Base-by-base conservation (phyloP, 2,888 invertebrate genomes). In the Sphaerophoria rueppellii region DNA sequence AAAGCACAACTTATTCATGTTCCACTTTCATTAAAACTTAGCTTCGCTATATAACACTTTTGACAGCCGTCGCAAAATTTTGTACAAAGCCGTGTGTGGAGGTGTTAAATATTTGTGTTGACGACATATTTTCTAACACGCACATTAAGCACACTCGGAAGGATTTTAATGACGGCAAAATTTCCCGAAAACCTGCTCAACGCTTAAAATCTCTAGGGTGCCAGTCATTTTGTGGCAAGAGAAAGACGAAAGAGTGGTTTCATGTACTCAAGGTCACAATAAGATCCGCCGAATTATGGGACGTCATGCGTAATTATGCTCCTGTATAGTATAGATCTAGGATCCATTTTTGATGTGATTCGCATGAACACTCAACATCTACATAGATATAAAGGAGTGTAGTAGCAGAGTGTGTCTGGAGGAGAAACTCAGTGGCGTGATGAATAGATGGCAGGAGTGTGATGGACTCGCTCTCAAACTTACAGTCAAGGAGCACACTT, bases 101-200 rank as follows among this genome's bases (percentile, higher is more conserved):
- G 80, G 80, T 75, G 80, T 80, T 48, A 75, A 80, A 72, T 55
- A 75, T 74, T 82, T 71, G 54, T 57, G 50, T 52, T 63, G 82
- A 63, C 61, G 61, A 79, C 60, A 60, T 73, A 65, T 48, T 54
- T 52, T 9, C 40, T 54, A 46, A 24, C 72, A 46, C 61, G 48
- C 16, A 34, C 24, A 43, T 37, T 43, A 52, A 65, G 12, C 46
- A 16, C 71, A 24, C 32, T 37, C 55, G 46, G 11, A 52, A 5
- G 46, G 58, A 67, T 67, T 81, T 81, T 71, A 81, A 81, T 77
- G 57, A 72, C 14, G 60, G 14, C 24, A 7, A 14, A 5, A 58
- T 58, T 69, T 70, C 55, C 24, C 14, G 14, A 48, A 32, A 74
- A 48, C 24, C 52, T 24, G 24, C 24, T 24, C 24, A 24, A 24